Evolutionary conservation across 2,113 vertebrate species (phyloP).

Genomic region (Butorides virescens): DNA sequence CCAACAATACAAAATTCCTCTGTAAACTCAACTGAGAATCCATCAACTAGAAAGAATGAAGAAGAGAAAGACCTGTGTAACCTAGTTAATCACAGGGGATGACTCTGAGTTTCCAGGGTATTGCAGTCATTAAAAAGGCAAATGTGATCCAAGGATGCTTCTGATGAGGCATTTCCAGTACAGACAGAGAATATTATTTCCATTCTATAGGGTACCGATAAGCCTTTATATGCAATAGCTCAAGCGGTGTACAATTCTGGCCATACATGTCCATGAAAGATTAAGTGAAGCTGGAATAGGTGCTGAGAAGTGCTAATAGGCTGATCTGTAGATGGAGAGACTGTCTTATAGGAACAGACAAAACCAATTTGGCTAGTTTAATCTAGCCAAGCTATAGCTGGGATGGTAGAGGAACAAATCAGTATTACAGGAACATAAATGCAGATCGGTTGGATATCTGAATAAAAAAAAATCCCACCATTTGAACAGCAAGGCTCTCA

Average conservation of each 20-base stretch:
- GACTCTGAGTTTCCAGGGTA: neutral
- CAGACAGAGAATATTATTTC: neutral
- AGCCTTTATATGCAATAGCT: neutral
- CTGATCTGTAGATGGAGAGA: neutral
- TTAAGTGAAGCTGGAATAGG: neutral
- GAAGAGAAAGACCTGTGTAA: neutral
- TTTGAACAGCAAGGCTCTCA: neutral
- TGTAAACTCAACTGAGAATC: neutral
- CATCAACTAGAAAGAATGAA: neutral
- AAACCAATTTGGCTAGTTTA: neutral
- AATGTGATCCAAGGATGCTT: neutral
- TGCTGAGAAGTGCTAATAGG: neutral
- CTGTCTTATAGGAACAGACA: neutral
- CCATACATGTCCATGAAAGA: neutral
- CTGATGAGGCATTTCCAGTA: neutral
- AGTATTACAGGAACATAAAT: neutral
- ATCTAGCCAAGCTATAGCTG: neutral
- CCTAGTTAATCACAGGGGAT: neutral
- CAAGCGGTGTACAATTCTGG: neutral
- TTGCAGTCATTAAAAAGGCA: neutral
- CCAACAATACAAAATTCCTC: neutral
- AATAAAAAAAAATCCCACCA: neutral
- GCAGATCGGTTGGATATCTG: neutral
- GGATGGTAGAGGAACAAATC: neutral
- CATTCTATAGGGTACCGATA: neutral